These are phyloP conservation scores for Eublepharis macularius DNA, from an alignment of 2,113 vertebrate species.

Conservation along the genomic window DNA sequence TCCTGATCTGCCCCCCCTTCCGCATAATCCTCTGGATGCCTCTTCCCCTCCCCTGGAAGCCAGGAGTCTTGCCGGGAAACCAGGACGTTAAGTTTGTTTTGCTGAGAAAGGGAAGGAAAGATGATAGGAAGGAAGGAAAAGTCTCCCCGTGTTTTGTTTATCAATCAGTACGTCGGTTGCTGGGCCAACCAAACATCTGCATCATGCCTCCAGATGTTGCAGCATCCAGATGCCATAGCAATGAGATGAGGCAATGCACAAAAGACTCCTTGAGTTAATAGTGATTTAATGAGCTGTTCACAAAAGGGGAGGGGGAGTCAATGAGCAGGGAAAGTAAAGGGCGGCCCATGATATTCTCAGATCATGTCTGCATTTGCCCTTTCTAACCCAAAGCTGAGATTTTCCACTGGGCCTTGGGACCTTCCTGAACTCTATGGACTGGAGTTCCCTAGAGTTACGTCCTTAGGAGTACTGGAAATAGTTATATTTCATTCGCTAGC, in stretches of 20 bases:
- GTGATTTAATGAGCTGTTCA: neutral
- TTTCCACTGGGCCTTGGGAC: neutral
- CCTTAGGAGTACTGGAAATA: neutral
- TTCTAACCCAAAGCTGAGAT: neutral
- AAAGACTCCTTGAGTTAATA: neutral
- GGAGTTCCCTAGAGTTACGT: too few species aligned
- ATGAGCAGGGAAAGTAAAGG: too few species aligned
- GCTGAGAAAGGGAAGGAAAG: neutral
- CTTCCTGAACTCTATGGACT: neutral
- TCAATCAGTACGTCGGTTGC: conserved; percentile 61
- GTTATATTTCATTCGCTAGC: too few species aligned
- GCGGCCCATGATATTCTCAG: neutral
- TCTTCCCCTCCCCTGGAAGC: neutral
- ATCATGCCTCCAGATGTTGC: conserved; percentile 69
- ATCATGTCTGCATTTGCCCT: neutral
- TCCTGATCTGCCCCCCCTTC: neutral
- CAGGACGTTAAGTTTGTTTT: neutral
- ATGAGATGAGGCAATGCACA: conserved; percentile 61
- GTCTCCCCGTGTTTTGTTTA: conserved; percentile 59
- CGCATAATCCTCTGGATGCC: neutral
- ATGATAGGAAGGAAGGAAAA: conserved; percentile 22
- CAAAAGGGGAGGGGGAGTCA: neutral
- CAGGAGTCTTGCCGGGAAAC: neutral
- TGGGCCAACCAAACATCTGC: conserved; percentile 73
- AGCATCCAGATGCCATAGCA: conserved; percentile 70